These are phyloP conservation scores for Philereme transversata DNA, from an alignment of 2,888 invertebrate species.

Conservation along the genomic window DNA sequence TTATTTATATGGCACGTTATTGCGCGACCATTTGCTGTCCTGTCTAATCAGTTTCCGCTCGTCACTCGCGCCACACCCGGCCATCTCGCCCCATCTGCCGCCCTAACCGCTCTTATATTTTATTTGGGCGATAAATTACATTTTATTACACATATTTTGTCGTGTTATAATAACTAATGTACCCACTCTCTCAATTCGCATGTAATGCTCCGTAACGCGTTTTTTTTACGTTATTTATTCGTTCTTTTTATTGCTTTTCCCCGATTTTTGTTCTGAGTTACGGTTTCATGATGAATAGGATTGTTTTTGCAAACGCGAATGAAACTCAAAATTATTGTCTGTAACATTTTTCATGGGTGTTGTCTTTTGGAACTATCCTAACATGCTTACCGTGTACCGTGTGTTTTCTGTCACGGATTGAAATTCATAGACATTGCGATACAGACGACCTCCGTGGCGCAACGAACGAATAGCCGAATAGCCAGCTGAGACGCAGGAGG, in stretches of 20 bases:
- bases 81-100: constrained; percentile 78
- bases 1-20: too few species aligned
- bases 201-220: constrained; percentile 78
- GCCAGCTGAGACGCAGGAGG: too few species aligned
- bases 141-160: constrained; percentile 85
- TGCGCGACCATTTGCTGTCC: too few species aligned
- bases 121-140: constrained; percentile 83
- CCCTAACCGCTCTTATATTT: constrained; percentile 83
- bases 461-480: too few species aligned
- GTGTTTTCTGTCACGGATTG: background rate
- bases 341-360: background rate
- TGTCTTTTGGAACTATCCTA: background rate
- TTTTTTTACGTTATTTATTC: constrained; percentile 73
- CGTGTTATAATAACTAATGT: constrained; percentile 85
- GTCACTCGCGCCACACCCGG: constrained; percentile 39
- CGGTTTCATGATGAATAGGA: constrained; percentile 44
- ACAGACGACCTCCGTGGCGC: too few species aligned
- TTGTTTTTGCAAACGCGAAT: constrained; percentile 23
- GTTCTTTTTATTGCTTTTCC: constrained; percentile 67
- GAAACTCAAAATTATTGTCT: constrained; percentile 7
- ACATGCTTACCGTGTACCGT: too few species aligned
- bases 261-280: constrained; percentile 49
- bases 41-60: constrained; percentile 1
- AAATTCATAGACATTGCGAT: background rate
- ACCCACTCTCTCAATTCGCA: constrained; percentile 80